Percentiles rank a stretch among this genome's conserved stretches.
Evolutionary conservation across 2,113 vertebrate genomes (phyloP).

Genomic region (human (Homo sapiens)): GRCh38 chr7:85463001-85463500

Average conservation of each 20-base stretch:
- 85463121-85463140: constrained; percentile 40
- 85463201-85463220: not conserved
- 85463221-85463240: not conserved
- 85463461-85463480: not conserved
- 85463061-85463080: constrained; percentile 67
- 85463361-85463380: not conserved
- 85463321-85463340: not conserved
- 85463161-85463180: not conserved
- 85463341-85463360: not conserved
- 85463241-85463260: not conserved
- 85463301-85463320: not conserved
- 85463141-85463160: constrained; percentile 3
- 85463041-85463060: constrained; percentile 72
- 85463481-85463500: not conserved
- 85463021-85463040: constrained; percentile 67
- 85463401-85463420: not conserved
- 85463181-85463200: not conserved
- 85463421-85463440: not conserved
- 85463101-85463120: constrained; percentile 60
- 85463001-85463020: constrained; percentile 43
- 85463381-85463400: not conserved
- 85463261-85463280: not conserved
- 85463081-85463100: constrained; percentile 77
- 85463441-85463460: not conserved
- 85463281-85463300: not conserved